Base-by-base conservation (phyloP, 2,113 vertebrate genomes). In the Burhinus bistriatus region DNA sequence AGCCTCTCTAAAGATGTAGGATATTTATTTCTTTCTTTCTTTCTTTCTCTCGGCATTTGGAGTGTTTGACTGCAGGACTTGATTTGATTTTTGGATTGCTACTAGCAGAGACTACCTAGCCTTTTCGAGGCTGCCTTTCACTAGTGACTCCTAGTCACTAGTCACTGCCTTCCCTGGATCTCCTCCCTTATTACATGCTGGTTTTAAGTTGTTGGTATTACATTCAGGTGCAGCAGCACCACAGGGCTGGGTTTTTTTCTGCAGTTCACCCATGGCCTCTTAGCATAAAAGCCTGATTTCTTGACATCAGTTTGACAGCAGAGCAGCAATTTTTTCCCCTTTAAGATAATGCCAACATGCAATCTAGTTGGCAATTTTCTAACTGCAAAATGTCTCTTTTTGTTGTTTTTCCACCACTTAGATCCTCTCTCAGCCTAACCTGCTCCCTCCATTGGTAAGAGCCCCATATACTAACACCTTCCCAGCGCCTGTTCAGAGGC, bases 381-480 rank as follows among this genome's bases (percentile, higher is more conserved):
- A 97, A 97, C 97, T 96, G 97, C 97, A 45, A 97, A 97, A 96
- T 98, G 94, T 97, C 95, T 98, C 96, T 98, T 96, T 95, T 97
- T 98, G 97, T 97, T 98, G 95, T 98, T 98, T 98, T 98, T 98
- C 95, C 97, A 87, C 92, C 69, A 91, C 97, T 94, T 98, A 99
- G 99, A 99, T 99, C 90, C 98, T 99, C 97, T 99, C 99, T 95
- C 99, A 99, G 97, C 99, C 99, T 98, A 99, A 99, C 98, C 98
- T 99, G 86, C 99, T 99, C 95, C 99, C 99, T 97, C 99, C 99
- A 95, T 98, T 99, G 98, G 98, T 99, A 89, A 98, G 99, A 97
- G 98, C 99, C 95, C 98, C 99, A 96, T 99, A 99, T 96, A 98
- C 98, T 91, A 99, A 99, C 98, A 99, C 99, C 64, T 99, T 99